Evolutionary conservation across 1,140 invertebrate genomes (phyloP).

Genomic region (Adoxophyes honmai): DNA sequence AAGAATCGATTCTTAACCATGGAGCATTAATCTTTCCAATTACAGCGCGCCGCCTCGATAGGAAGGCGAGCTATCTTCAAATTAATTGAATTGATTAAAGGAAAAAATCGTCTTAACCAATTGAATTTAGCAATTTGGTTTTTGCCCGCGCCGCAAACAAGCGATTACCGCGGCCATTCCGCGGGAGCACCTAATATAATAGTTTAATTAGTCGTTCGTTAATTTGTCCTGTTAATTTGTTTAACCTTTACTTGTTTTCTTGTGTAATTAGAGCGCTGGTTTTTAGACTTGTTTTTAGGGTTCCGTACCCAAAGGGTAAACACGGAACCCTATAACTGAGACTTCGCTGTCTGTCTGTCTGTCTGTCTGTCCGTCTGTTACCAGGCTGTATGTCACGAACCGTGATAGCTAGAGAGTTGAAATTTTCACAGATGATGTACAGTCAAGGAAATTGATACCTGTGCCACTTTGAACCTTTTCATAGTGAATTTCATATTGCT

Average conservation of each 20-base stretch:
- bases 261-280: not conserved
- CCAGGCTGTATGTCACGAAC: too few species aligned
- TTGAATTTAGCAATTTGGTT: slow-evolving; percentile 59
- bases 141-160: slow-evolving; percentile 33
- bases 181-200: slow-evolving; percentile 9
- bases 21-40: slow-evolving; percentile 65
- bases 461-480: too few species aligned
- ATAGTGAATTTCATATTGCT: too few species aligned
- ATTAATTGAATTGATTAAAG: slow-evolving; percentile 63
- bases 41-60: slow-evolving; percentile 38
- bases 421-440: too few species aligned
- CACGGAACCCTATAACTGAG: too few species aligned
- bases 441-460: too few species aligned
- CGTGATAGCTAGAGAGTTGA: too few species aligned
- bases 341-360: too few species aligned
- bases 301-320: too few species aligned
- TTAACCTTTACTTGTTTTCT: not conserved
- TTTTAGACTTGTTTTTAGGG: too few species aligned
- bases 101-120: slow-evolving; percentile 35
- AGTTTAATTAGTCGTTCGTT: slow-evolving; percentile 15
- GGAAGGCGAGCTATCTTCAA: slow-evolving; percentile 39
- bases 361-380: too few species aligned
- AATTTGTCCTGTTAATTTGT: not conserved
- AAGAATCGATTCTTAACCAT: slow-evolving; percentile 49
- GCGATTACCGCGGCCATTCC: slow-evolving; percentile 3